Evolutionary conservation across 2,113 vertebrate genomes (phyloP), one percentile per base, ranked within the genome.

Genomic region (Xenus cinereus): DNA sequence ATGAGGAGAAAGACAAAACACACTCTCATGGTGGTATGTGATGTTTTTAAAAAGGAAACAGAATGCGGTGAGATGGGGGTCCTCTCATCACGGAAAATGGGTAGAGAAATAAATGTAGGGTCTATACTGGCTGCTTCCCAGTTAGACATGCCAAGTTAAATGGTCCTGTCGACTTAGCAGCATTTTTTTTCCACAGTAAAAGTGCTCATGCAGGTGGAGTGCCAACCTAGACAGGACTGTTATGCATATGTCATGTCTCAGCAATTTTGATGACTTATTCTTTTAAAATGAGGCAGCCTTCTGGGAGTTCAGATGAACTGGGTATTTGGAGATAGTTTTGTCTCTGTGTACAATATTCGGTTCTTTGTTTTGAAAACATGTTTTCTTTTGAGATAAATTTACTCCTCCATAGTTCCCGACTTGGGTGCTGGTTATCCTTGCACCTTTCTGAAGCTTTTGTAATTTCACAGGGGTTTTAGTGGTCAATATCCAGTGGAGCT

Each of bases 11-110:
- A 68, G 99, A 98, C 16, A 98, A 98, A 92, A 97, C 98, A 11
- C 97, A 98, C 26, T 98, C 98, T 46, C 97, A 98, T 59, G 98
- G 98, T 94, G 99, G 99, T 99, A 93, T 35, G 97, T 97, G 64
- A 39, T 85, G 69, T 17, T 90, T 96, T 95, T 62, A 32, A 79
- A 81, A 68, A 90, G 60, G 56, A 75, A 80, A 32, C 59, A 71
- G 56, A 66, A 62, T 50, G 67, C 57, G 64, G 20, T 30, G 74
- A 50, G 50, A 14, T 57, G 56, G 11, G 64, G n/a, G 18, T 51
- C 4, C 30, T 87, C 12, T 53, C 43, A 30, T 28, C 59, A 27
- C 2, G 13, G 22, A 62, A 71, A 78, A 63, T 4, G 62, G 50
- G 6, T 23, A 45, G 45, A 89, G 32, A 76, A 60, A 27, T 56